Base-by-base conservation (phyloP, 2,113 vertebrate species). In the Catharus bicknelli region DNA sequence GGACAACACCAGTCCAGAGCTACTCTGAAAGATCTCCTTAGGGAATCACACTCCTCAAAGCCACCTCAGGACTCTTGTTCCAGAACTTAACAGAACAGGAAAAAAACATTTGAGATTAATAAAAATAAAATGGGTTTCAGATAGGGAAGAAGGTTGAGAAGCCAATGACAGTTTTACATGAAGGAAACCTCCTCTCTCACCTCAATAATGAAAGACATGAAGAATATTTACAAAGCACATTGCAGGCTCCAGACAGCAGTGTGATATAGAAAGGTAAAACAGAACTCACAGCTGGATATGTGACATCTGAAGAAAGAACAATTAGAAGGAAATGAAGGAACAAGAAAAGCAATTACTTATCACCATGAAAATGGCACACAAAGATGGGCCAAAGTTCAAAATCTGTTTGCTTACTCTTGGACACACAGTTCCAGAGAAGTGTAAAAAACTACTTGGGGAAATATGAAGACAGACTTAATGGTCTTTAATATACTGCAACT, bases 1-100 rank as follows among this genome's bases (percentile, higher is more conserved):
- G 83, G 80, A 90, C 86, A 95, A 90, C 88, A 55, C 36, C 25
- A 55, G 92, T 57, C 80, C 76, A 81, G 53, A 77, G 68, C 77
- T n/a, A 55, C 82, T 59, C 84, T 81, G 63, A 18, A 80, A 86
- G 30, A 48, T 43, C 55, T 91, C 90, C 83, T 64, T n/a, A 16
- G 86, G 94, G 86, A 90, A 88, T 70, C 30, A 88, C 11, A 53
- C 43, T 83, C 81, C 58, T 67, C 68, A 90, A 70, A 93, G 59
- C 51, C 30, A 74, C 25, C 67, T 83, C 47, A 83, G 59, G 61
- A 74, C 55, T 88, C 48, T 34, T 40, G 14, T 40, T 94, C 63
- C 64, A 93, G 64, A 70, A 78, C 62, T n/a, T 83, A 9, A 45
- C 13, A 80, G 63, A 85, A 83, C 9, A 68, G 19, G 32, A 57